Evolutionary conservation across 2,888 invertebrate species (phyloP).

Genomic region (Cataglyphis rosenhaueri): DNA sequence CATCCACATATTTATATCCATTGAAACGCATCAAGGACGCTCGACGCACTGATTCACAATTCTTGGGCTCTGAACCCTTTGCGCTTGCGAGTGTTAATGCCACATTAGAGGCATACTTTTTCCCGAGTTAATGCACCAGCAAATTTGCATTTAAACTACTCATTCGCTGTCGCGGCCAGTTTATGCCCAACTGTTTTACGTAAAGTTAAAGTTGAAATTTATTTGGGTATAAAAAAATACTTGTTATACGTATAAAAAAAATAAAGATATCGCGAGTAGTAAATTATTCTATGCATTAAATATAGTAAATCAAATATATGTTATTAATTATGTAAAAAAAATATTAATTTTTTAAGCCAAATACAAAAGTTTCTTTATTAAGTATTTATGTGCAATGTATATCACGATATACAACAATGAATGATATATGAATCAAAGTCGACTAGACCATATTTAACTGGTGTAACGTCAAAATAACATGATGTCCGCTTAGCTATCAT

Average conservation of each 20-base stretch:
- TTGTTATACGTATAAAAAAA: neutral
- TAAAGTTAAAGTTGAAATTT: constrained; percentile 31
- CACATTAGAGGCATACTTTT: constrained; percentile 70
- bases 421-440: constrained; percentile 13
- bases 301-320: neutral
- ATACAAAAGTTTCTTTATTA: neutral
- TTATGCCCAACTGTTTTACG: constrained; percentile 65
- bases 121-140: constrained; percentile 73
- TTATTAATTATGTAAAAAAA: neutral
- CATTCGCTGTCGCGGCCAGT: constrained; percentile 59
- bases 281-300: neutral
- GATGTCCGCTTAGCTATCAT: constrained; percentile 29
- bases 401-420: neutral
- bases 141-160: constrained; percentile 74
- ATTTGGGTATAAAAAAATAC: neutral
- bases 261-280: neutral
- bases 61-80: constrained; percentile 65
- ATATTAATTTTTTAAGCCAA: neutral
- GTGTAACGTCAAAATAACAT: constrained; percentile 27
- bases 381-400: neutral
- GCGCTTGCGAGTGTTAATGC: constrained; percentile 69
- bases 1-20: constrained; percentile 15
- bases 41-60: constrained; percentile 65
- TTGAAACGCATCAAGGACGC: constrained; percentile 35
- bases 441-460: constrained; percentile 12